A percentile compares a stretch with the other conserved stretches of the same genome.
These are phyloP conservation scores for Babyrousa celebensis DNA, from an alignment of 2,797 vertebrate species.

Conservation along the genomic window DNA sequence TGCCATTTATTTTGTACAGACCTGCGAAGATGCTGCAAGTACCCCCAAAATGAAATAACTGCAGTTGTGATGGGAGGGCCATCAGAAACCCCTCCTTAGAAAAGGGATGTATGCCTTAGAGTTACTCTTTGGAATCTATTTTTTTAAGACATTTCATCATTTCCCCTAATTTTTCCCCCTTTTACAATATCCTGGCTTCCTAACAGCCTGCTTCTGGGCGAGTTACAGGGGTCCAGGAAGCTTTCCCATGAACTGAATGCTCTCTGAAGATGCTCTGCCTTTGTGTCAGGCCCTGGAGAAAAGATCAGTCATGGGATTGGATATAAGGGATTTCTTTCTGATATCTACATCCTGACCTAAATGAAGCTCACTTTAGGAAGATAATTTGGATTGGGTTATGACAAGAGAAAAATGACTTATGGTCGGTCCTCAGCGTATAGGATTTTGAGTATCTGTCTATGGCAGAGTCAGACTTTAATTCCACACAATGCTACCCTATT, in stretches of 20 bases:
- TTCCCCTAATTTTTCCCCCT: conserved; percentile 4
- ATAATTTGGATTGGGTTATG: neutral
- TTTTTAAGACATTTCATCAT: neutral
- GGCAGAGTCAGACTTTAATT: neutral
- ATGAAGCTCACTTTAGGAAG: conserved; percentile 17
- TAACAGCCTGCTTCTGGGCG: neutral
- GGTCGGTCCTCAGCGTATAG: conserved; percentile 20
- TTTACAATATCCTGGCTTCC: neutral
- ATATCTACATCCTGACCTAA: neutral
- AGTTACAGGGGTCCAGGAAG: neutral
- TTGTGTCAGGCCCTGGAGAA: neutral
- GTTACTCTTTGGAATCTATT: neutral
- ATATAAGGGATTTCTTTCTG: neutral
- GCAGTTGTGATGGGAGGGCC: conserved; percentile 21
- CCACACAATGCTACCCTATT: neutral
- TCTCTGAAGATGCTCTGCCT: neutral
- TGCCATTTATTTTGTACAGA: conserved; percentile 83
- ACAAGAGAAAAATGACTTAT: conserved; percentile 18
- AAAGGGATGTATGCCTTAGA: neutral
- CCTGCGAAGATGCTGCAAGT: conserved; percentile 80
- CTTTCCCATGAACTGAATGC: neutral
- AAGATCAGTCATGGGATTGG: neutral
- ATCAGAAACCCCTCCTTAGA: conserved; percentile 59
- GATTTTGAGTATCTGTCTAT: neutral
- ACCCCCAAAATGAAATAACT: conserved; percentile 76